Base-by-base conservation (phyloP, 2,113 vertebrate species). In the Uropsilus gracilis region DNA sequence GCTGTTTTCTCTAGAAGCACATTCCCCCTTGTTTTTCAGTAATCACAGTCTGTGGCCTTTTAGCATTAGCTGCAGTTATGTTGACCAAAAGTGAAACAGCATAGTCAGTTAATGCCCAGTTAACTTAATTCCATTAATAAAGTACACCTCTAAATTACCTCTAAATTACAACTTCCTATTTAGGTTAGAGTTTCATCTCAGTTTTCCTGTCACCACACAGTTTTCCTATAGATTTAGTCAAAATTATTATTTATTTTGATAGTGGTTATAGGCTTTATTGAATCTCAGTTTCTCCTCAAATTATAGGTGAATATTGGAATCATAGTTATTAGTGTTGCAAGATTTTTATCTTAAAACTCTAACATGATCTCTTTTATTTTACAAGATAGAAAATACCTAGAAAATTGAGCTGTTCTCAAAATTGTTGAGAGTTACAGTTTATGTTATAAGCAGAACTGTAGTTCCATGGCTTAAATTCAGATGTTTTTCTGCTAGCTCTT, bases 301-400 rank as follows among this genome's bases (percentile, higher is more conserved):
- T 30, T 68, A 78, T 34, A 88, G 32, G 10, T 80, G 6, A 71
- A 34, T 94, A 89, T 80, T 78, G 81, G n/a, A 93, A 71, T 80
- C 34, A 59, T 46, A 39, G 50, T 75, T 91, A 26, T 83, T 88
- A 90, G 66, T 48, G 8, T 32, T 76, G 4, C 9, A 91, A 91
- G 20, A 72, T 34, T 81, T 6, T 11, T 59, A 44, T 64, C 22
- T 91, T 94, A 22, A 78, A 93, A 91, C 16, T 18, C 20, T 77
- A 73, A 26, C 28, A 22, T 91, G 39, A 63, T 91, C 17, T 69
- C 14, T 91, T 75, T 83, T 88, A 24, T 80, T 89, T 91, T 92
- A 46, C 30, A 76, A 88, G 57, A 53, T 73, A 90, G 18, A 39
- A 86, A 61, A 34, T 34, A 63, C 18, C 14, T 14, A 10, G 22